phyloP scores from a whole-genome alignment of 2,113 vertebrate species.

The Mirza zaza region DNA sequence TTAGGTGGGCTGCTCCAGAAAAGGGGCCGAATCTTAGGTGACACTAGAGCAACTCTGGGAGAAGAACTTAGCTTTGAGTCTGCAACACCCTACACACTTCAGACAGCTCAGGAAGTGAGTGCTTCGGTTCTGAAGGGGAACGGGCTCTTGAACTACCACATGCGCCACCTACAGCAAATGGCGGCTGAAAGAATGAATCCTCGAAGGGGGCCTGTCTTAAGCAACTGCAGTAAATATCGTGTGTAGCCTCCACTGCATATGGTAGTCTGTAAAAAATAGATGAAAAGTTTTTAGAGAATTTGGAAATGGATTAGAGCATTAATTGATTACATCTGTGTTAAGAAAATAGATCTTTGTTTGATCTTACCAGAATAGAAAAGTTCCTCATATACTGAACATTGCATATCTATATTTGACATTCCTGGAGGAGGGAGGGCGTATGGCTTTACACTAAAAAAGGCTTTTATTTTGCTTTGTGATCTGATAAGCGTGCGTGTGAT shows the following conservation, averaged over 20 bases:
- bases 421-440: not conserved
- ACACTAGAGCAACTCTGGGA: not conserved
- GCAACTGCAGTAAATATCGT: not conserved
- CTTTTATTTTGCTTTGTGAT: conserved; percentile 32
- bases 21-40: not conserved
- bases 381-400: not conserved
- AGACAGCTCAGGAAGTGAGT: not conserved
- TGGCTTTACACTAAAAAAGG: not conserved
- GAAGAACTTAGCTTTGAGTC: not conserved
- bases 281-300: not conserved
- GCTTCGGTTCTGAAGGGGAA: not conserved
- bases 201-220: not conserved
- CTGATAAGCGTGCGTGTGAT: not conserved
- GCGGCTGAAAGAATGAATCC: not conserved
- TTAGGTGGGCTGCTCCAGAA: not conserved
- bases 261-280: not conserved
- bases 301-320: not conserved
- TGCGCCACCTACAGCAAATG: rapidly evolving
- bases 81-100: not conserved
- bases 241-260: not conserved
- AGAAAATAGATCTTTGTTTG: not conserved
- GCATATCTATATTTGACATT: not conserved
- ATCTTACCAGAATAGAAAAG: conserved; percentile 18
- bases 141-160: rapidly evolving
- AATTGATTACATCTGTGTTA: not conserved